Evolutionary conservation across 2,797 vertebrate species (phyloP).

Genomic region (Trichosurus vulpecula): DNA sequence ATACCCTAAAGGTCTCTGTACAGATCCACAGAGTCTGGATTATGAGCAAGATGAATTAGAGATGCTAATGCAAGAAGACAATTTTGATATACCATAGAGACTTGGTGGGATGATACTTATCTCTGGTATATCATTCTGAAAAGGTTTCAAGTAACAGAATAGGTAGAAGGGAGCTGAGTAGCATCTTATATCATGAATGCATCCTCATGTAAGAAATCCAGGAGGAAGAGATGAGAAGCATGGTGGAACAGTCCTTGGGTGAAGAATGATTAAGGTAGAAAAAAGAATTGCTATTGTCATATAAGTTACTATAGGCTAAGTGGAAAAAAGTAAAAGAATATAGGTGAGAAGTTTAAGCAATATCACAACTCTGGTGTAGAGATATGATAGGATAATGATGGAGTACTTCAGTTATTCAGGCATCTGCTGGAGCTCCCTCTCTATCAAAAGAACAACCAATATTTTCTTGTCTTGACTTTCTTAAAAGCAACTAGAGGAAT

Average conservation of each 20-base stretch:
- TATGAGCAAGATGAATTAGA: neutral
- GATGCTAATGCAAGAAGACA: neutral
- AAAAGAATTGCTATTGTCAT: neutral
- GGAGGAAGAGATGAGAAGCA: neutral
- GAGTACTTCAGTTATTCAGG: neutral
- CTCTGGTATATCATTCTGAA: neutral
- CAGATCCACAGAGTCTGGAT: neutral
- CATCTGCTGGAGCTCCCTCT: neutral
- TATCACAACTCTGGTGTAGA: neutral
- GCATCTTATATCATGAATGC: neutral
- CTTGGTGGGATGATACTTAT: neutral
- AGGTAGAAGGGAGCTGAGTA: neutral
- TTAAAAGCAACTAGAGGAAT: neutral
- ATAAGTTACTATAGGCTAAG: neutral
- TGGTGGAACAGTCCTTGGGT: neutral
- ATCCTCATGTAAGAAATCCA: neutral
- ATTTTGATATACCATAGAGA: neutral
- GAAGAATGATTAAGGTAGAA: neutral
- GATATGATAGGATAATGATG: neutral
- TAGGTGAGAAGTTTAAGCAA: neutral
- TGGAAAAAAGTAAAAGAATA: neutral
- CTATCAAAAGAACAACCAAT: neutral
- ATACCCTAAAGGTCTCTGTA: neutral
- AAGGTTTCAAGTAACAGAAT: neutral
- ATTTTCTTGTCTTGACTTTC: neutral